phyloP scores from a whole-genome alignment of 2,113 vertebrate genomes.

The Limanda limanda region DNA sequence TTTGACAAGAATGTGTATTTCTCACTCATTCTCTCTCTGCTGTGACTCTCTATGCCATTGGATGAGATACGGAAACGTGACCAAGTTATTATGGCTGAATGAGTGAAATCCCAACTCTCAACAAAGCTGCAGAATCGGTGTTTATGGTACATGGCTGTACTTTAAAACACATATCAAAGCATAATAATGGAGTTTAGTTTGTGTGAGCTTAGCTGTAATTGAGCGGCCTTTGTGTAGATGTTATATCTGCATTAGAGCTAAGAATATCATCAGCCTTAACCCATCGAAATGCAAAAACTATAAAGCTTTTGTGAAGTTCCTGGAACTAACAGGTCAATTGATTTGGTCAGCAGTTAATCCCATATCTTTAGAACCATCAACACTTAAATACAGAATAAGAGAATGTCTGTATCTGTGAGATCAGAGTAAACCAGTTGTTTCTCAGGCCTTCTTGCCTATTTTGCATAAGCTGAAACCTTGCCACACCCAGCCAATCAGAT shows the following conservation, averaged over 20 bases:
- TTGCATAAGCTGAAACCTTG: not conserved
- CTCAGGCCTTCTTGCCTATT: not conserved
- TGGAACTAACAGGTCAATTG: too few relatives aligned
- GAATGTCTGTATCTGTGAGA: not conserved
- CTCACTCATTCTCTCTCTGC: not conserved
- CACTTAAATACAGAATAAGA: not conserved
- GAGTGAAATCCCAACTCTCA: conserved; percentile 41
- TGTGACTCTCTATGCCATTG: conserved; percentile 3
- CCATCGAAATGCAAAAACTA: not conserved
- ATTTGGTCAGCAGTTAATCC: not conserved
- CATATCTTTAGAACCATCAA: not conserved
- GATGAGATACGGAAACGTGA: not conserved
- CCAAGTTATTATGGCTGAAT: conserved; percentile 5
- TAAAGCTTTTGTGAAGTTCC: too few relatives aligned
- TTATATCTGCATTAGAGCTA: not conserved
- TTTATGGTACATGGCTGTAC: not conserved
- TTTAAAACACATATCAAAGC: not conserved
- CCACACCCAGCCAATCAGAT: not conserved
- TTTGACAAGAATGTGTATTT: conserved; percentile 33
- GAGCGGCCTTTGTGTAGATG: not conserved
- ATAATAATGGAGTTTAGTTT: not conserved
- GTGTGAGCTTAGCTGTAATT: not conserved
- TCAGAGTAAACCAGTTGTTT: not conserved
- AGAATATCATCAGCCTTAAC: not conserved
- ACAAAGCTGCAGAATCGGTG: conserved; percentile 19